Evolutionary conservation across 2,888 invertebrate genomes (phyloP), one percentile per base, ranked within the genome.

Genomic region (Andrena camellia): DNA sequence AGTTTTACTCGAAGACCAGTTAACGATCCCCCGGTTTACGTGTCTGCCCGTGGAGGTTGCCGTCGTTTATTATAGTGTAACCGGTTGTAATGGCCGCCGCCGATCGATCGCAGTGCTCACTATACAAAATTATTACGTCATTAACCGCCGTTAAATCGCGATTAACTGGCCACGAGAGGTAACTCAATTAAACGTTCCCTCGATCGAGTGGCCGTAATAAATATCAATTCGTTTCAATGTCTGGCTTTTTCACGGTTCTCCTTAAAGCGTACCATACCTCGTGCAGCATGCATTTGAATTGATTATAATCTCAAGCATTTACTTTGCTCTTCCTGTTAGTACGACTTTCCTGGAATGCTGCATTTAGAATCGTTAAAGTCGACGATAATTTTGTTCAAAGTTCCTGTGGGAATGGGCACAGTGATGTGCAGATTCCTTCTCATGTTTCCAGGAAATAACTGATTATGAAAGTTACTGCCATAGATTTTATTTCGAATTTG

Each of bases 51-150:
- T 20, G 20, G 50, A 48, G 59, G 72, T 71, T 29, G 57, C n/a
- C 50, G 63, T 10, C 71, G 42, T 75, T 75, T 78, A 68, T 68
- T 78, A 75, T 62, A 54, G 42, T 20, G 26, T 54, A 63, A 78
- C 75, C 75, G 68, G 78, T 78, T 75, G 75, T 75, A 75, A 75
- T 63, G 78, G 75, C 75, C 75, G 23, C 42, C 31, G n/a, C 23
- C 67, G 54, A 75, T 75, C 67, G 75, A 78, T 78, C 67, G 67
- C 42, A 7, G 31, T 31, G 42, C 42, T 6, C 75, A 10, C 42
- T 63, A 54, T 48, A 48, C 75, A 68, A 78, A 78, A 78, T 78
- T 75, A 75, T 78, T 78, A 78, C 78, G 78, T 74, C 74, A 78
- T 78, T 75, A 75, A 68, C 62, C 64, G 75, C 33, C 52, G 68